Conservation (phyloP, 2,113 vertebrate species). For the Anguilla japonica region DNA sequence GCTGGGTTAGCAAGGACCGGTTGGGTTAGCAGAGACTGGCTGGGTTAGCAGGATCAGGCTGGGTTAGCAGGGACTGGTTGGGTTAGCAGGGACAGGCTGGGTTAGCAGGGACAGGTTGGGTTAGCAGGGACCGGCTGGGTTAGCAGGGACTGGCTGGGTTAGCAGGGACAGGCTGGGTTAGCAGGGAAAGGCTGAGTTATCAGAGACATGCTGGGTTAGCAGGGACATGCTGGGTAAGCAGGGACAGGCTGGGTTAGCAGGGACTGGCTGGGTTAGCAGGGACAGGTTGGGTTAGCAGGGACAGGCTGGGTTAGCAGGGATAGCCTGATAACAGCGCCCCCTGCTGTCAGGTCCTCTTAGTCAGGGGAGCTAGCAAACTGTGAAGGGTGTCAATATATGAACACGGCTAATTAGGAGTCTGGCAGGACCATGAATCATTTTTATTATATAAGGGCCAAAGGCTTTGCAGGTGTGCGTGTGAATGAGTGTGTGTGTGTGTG, state of each 20-base stretch:
- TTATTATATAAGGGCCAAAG: slow-evolving; percentile 13
- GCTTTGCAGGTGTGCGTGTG: background rate
- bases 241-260: slow-evolving; percentile 32
- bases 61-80: too few species aligned
- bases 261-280: slow-evolving; percentile 38
- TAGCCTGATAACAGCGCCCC: slow-evolving; percentile 28
- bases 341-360: slow-evolving; percentile 48
- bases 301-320: slow-evolving; percentile 13
- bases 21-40: too few species aligned
- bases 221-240: too few species aligned
- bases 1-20: too few species aligned
- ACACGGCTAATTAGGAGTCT: slow-evolving; percentile 53
- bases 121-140: too few species aligned
- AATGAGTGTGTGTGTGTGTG: background rate
- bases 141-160: too few species aligned
- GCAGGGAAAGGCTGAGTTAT: slow-evolving; percentile 14
- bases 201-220: too few species aligned
- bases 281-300: background rate
- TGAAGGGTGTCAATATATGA: slow-evolving; percentile 58
- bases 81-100: too few species aligned
- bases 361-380: slow-evolving; percentile 59
- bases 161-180: too few species aligned
- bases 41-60: too few species aligned
- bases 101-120: too few species aligned
- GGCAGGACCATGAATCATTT: slow-evolving; percentile 54